These are phyloP conservation scores for Noctua fimbriata DNA, from an alignment of 2,888 invertebrate genomes.

Conservation along the genomic window DNA sequence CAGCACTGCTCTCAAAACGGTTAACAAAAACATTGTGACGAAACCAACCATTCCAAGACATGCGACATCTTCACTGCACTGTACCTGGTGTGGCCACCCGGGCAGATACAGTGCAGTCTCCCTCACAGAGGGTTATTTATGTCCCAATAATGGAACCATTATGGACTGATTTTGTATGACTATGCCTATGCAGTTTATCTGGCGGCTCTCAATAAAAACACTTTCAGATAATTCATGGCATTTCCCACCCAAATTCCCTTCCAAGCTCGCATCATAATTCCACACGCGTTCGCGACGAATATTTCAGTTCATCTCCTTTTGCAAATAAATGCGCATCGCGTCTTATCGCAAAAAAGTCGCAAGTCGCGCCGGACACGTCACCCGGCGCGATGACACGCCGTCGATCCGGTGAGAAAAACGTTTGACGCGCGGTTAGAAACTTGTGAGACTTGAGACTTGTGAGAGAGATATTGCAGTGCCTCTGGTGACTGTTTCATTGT, in stretches of 20 bases:
- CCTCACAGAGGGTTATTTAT: background rate
- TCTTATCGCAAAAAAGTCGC: constrained; percentile 44
- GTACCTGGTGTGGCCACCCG: background rate
- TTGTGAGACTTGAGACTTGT: constrained; percentile 1
- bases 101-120: background rate
- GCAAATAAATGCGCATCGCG: constrained; percentile 59
- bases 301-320: constrained; percentile 38
- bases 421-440: constrained; percentile 41
- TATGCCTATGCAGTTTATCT: background rate
- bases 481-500: constrained; percentile 1
- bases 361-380: constrained; percentile 51
- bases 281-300: constrained; percentile 30
- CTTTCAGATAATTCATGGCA: background rate
- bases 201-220: constrained; percentile 1
- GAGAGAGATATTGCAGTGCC: constrained; percentile 21
- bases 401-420: constrained; percentile 36
- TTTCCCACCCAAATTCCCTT: constrained; percentile 24
- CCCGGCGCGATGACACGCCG: constrained; percentile 55
- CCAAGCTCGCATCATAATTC: constrained; percentile 35
- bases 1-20: background rate
- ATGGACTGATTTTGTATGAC: background rate
- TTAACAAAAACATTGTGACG: background rate
- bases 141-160: background rate
- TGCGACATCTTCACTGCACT: background rate
- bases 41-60: background rate